Evolutionary conservation across 92 coral and sea anemone genomes (phyloP), one percentile per base, ranked within the genome.

Genomic region (Virgularia gustaviana): DNA sequence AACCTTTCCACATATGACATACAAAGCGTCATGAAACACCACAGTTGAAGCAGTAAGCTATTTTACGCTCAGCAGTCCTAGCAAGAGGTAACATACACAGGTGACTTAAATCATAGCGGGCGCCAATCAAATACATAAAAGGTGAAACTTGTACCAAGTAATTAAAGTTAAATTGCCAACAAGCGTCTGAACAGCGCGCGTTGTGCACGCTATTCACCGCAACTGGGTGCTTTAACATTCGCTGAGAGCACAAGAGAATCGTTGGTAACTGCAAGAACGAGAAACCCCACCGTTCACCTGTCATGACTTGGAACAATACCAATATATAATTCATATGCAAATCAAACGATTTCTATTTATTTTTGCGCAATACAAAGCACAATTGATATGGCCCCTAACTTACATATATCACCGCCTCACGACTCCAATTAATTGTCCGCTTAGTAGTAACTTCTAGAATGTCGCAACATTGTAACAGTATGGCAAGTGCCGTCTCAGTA

Each of bases 71-170:
- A n/a, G n/a, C n/a, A n/a, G n/a, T 6, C 35, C 9, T 55, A 27
- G 62, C 72, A 42, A 42, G 70, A 52, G 70, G 70, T 63, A 16
- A 37, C 31, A n/a, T 31, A 65, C 25, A 42, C 72, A 65, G 0
- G 35, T 0, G 54, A 24, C 34, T n/a, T 24, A 37, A 15, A 7
- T 1, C 72, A 65, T 12, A 37, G 49, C 8, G 72, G 2, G 72
- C 41, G 20, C 36, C 72, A 41, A 65, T 65, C 49, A 42, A 42
- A 7, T 6, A 22, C 16, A 65, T 43, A 65, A 65, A 20, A 33
- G 49, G 6, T 36, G 30, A 65, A 36, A 43, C 72, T 30, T 37
- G 55, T 29, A 39, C 33, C 9, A 11, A 9, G 10, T 42, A 43
- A 65, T 65, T 65, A 65, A 65, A 41, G 51, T 22, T 42, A 41